phyloP scores from a whole-genome alignment of 2,888 invertebrate species.

The Drosophila subsilvestris region DNA sequence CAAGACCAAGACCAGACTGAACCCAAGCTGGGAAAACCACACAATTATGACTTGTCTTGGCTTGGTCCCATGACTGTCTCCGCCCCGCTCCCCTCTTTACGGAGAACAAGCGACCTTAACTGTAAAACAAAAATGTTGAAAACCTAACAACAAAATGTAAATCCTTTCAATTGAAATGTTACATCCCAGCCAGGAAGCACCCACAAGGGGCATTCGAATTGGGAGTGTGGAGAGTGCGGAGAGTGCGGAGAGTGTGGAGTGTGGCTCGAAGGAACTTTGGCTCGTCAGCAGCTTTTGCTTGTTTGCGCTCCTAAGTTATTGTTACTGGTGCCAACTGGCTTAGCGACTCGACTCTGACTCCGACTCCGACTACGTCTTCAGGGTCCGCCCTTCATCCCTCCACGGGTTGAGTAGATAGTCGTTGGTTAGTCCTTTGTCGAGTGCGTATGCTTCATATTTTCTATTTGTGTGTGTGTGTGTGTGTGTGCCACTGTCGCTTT shows the following conservation, averaged over 20 bases:
- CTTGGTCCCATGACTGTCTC: conserved; percentile 6
- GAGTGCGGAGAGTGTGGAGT: neutral
- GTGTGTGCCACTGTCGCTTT: neutral
- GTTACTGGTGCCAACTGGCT: conserved; percentile 77
- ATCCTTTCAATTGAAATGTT: conserved; percentile 79
- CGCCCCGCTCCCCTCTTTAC: neutral
- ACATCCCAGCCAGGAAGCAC: conserved; percentile 53
- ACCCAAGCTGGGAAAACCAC: conserved; percentile 43
- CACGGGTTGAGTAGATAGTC: conserved; percentile 8
- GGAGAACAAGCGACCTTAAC: conserved; percentile 50
- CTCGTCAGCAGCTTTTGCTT: conserved; percentile 73
- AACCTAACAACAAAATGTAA: conserved; percentile 76
- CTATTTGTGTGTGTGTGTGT: conserved; percentile 27
- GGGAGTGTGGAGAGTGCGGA: neutral
- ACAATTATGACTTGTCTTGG: conserved; percentile 68
- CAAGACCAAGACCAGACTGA: conserved; percentile 8
- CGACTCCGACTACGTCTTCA: conserved; percentile 37
- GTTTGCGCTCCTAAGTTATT: conserved; percentile 77
- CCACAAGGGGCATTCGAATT: conserved; percentile 16
- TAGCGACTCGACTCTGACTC: conserved; percentile 71
- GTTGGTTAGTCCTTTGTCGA: conserved; percentile 35
- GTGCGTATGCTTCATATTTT: conserved; percentile 56
- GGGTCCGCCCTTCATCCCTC: neutral
- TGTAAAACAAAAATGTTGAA: conserved; percentile 73
- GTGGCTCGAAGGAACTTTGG: conserved; percentile 26